These are phyloP conservation scores for Pseudococcus jackbeardsleyi DNA, from an alignment of 2,888 invertebrate species.

Conservation along the genomic window DNA sequence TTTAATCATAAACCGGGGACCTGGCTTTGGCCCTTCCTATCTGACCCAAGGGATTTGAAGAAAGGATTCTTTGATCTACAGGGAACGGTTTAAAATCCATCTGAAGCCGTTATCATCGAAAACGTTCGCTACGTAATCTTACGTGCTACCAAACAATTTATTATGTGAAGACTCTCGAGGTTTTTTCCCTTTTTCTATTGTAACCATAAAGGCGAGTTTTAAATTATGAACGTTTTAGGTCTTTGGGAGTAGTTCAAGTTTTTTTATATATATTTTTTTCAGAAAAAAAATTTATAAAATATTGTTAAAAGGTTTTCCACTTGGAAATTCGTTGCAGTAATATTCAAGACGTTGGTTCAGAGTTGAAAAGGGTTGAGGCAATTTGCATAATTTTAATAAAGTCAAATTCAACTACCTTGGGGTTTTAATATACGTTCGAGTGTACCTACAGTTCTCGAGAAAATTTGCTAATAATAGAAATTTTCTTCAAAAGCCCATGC, in stretches of 20 bases:
- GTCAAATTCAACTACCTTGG: background rate
- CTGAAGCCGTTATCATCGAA: constrained; percentile 57
- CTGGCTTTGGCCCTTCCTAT: constrained; percentile 9
- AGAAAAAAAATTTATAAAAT: background rate
- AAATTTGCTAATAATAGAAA: background rate
- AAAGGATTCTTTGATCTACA: constrained; percentile 44
- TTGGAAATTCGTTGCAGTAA: background rate
- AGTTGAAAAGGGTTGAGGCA: constrained; percentile 12
- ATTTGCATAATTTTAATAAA: constrained; percentile 35
- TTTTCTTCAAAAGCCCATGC: background rate
- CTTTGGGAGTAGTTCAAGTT: background rate
- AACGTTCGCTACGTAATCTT: constrained; percentile 4
- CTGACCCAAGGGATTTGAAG: constrained; percentile 61
- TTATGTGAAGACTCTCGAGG: constrained; percentile 29
- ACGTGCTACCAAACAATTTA: constrained; percentile 49
- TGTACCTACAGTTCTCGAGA: background rate
- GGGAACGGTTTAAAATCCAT: constrained; percentile 60
- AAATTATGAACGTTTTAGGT: constrained; percentile 6
- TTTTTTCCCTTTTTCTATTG: constrained; percentile 20
- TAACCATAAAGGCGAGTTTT: constrained; percentile 16
- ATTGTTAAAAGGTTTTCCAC: background rate
- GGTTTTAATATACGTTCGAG: background rate
- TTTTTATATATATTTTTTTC: too few relatives aligned
- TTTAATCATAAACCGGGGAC: constrained; percentile 62
- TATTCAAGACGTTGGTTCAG: background rate